A percentile compares a stretch with the other conserved stretches of the same genome.
Evolutionary conservation across 1,140 invertebrate genomes (phyloP).

Genomic region (Grapholita molesta): DNA sequence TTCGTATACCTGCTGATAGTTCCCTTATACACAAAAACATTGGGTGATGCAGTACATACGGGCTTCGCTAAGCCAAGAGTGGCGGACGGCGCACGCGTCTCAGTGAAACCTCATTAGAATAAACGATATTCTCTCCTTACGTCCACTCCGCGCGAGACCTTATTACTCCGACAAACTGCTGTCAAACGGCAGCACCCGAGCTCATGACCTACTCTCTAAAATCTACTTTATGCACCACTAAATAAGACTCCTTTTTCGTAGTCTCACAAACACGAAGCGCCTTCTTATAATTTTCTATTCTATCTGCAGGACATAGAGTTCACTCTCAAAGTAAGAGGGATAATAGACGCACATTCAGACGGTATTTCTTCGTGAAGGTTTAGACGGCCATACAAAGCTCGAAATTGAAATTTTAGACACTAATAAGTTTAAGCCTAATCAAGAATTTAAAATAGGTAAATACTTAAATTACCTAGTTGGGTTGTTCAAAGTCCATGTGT

Average conservation of each 20-base stretch:
- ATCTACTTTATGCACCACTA: slow-evolving; percentile 29
- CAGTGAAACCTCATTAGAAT: slow-evolving; percentile 74
- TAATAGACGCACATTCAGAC: slow-evolving; percentile 55
- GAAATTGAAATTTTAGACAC: slow-evolving; percentile 68
- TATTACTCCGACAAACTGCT: slow-evolving; percentile 76
- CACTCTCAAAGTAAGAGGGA: slow-evolving; percentile 42
- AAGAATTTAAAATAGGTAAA: no score
- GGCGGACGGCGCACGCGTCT: slow-evolving; percentile 48
- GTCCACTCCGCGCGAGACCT: slow-evolving; percentile 73
- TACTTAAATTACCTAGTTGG: no score
- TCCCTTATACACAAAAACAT: slow-evolving; percentile 25
- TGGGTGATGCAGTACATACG: slow-evolving; percentile 36
- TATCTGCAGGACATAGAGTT: slow-evolving; percentile 42
- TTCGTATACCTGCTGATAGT: neutral
- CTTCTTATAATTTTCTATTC: slow-evolving; percentile 42
- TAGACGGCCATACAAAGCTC: slow-evolving; percentile 64
- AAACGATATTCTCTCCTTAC: slow-evolving; percentile 76
- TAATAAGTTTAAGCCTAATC: slow-evolving; percentile 27
- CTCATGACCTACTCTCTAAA: slow-evolving; percentile 24
- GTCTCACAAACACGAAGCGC: neutral
- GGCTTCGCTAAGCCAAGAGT: slow-evolving; percentile 20
- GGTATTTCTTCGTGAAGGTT: slow-evolving; percentile 57
- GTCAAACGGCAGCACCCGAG: slow-evolving; percentile 56
- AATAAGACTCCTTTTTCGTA: slow-evolving; percentile 36
- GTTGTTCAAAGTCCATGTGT: neutral